phyloP scores from a whole-genome alignment of 2,113 vertebrate genomes.

The Salvator merianae region DNA sequence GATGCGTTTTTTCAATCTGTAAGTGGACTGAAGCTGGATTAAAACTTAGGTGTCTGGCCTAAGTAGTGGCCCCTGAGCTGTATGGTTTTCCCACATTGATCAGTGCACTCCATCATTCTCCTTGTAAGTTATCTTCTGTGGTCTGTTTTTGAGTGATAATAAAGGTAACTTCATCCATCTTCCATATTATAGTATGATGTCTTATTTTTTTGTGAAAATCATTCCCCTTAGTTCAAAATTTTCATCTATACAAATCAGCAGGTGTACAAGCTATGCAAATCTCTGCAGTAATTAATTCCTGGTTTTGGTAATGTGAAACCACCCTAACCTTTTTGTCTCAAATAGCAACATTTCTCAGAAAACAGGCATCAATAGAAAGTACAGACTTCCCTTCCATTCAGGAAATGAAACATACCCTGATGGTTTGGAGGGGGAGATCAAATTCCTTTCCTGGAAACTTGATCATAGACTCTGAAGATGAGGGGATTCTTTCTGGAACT shows the following conservation, averaged over 20 bases:
- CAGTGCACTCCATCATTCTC: too few relatives aligned
- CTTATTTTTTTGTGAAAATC: neutral
- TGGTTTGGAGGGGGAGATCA: neutral
- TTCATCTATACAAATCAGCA: neutral
- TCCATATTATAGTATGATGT: too few relatives aligned
- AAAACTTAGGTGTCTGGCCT: too few relatives aligned
- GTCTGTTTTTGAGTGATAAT: too few relatives aligned
- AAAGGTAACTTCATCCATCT: too few relatives aligned
- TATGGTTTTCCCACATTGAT: too few relatives aligned
- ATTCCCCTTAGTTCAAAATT: neutral
- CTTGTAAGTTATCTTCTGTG: too few relatives aligned
- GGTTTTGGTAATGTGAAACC: neutral
- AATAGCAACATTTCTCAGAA: neutral
- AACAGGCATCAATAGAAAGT: neutral
- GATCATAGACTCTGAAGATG: neutral
- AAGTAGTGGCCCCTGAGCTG: too few relatives aligned
- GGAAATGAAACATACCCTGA: conserved; percentile 15
- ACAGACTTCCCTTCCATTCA: neutral
- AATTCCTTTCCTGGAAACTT: neutral
- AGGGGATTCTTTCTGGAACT: conserved; percentile 5
- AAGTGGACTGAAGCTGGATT: too few relatives aligned
- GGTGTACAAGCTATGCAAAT: neutral
- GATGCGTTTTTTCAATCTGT: too few relatives aligned
- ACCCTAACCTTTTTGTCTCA: neutral
- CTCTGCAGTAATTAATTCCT: neutral